Evolutionary conservation across 2,113 vertebrate species (phyloP), one percentile per base, ranked within the genome.

Genomic region (Oreotragus oreotragus): DNA sequence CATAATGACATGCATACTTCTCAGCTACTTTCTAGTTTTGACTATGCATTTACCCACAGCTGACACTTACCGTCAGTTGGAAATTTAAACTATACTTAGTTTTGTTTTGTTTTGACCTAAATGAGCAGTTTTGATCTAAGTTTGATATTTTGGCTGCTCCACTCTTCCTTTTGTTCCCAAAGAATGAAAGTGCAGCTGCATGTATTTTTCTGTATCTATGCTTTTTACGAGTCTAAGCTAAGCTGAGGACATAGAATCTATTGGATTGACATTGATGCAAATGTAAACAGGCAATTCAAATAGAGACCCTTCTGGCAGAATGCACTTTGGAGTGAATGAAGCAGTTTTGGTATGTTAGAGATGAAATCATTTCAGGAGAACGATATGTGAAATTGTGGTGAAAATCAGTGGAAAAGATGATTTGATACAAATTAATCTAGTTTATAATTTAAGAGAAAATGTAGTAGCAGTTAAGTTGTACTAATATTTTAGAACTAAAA

Each of bases 21-120:
- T 86, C 21, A 88, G 30, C 43, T 84, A 33, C 55, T 84, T 98
- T 98, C 97, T 80, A 39, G 62, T 80, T 97, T 85, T 97, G 97
- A 97, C 84, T 96, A 47, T 73, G 28, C 39, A 2, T 88, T 87
- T 81, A 83, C 84, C 64, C 73, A 36, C 81, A 90, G 64, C 58
- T 66, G 73, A 30, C 84, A 55, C 33, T 96, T 90, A 92, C 92
- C 2, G 39, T 92, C 90, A 88, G 43, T 12, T 92, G 97, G 97
- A 96, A 97, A 96, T 87, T 96, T 87, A 53, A 92, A 84, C 66
- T 45, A 5, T n/a, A 6, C 14, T 60, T 76, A 90, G 7, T 77
- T 96, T 77, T 94, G 91, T 91, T 96, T 96, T 93, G 95, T 81
- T 96, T 96, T 97, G 88, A 98, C 92, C 96, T 88, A 95, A 47